phyloP scores from a whole-genome alignment of 2,797 vertebrate genomes.

The Cheirogaleus major region DNA sequence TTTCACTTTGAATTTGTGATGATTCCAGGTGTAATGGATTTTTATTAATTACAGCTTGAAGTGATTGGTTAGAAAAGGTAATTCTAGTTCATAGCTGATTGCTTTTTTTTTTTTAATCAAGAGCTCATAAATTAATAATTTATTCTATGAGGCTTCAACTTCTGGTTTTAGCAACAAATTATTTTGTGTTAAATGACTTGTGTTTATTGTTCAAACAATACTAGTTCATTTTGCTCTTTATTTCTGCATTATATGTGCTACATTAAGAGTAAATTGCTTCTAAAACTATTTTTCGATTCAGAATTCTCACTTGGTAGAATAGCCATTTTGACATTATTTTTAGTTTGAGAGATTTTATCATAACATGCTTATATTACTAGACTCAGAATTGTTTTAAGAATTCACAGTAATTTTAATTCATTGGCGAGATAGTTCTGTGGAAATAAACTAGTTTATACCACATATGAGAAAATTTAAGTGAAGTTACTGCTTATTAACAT shows the following conservation, averaged over 20 bases:
- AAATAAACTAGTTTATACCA: neutral
- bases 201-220: neutral
- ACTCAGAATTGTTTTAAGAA: conserved; percentile 7
- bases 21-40: neutral
- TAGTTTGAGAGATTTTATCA: conserved; percentile 14
- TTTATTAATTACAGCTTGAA: conserved; percentile 27
- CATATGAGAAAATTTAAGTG: neutral
- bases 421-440: neutral
- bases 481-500: neutral
- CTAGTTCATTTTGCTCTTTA: neutral
- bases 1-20: conserved; percentile 23
- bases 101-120: neutral
- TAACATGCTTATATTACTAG: neutral
- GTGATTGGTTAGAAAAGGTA: conserved; percentile 16
- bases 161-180: conserved; percentile 28
- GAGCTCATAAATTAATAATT: neutral
- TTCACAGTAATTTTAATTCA: conserved; percentile 37
- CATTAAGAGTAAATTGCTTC: neutral
- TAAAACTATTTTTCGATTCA: conserved; percentile 25
- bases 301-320: neutral
- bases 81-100: neutral
- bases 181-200: conserved; percentile 1
- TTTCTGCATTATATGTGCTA: neutral
- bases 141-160: conserved; percentile 9
- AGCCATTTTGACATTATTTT: neutral